A percentile compares a stretch with the other conserved stretches of the same genome.
Conservation (phyloP, 2,888 invertebrate genomes). For the Rotaria magnacalcarata region DNA sequence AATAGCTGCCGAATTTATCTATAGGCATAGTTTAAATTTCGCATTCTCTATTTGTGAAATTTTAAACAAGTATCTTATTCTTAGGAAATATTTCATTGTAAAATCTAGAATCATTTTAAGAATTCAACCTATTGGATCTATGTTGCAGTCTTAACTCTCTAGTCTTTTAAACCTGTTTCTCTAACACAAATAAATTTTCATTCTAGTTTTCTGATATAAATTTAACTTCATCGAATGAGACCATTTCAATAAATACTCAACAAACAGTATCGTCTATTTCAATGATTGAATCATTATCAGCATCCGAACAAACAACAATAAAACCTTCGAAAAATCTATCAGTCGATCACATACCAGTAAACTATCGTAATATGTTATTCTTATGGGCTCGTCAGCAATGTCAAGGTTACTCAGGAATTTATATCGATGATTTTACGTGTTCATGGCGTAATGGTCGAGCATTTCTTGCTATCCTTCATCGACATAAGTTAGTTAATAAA, state of each 20-base stretch:
- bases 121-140: too few species aligned
- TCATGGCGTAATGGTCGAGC: slow-evolving; percentile 97
- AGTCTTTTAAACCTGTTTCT: too few species aligned
- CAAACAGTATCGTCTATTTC: not conserved
- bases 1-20: too few species aligned
- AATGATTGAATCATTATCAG: not conserved
- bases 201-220: slow-evolving; percentile 37
- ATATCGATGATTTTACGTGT: slow-evolving; percentile 86
- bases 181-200: not conserved
- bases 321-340: slow-evolving; percentile 65
- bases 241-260: not conserved
- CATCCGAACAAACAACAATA: not conserved
- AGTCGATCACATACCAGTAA: slow-evolving; percentile 68
- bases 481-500: slow-evolving; percentile 72
- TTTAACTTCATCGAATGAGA: not conserved
- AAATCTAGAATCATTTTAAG: too few species aligned
- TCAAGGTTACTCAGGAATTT: slow-evolving; percentile 92
- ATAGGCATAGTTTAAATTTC: too few species aligned
- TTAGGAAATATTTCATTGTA: too few species aligned
- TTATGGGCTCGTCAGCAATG: slow-evolving; percentile 94
- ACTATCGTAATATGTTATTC: slow-evolving; percentile 75
- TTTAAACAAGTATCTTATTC: too few species aligned
- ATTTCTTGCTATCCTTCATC: slow-evolving; percentile 94
- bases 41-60: too few species aligned
- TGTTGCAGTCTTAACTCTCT: too few species aligned